A percentile compares a stretch with the other conserved stretches of the same genome.
phyloP scores from a whole-genome alignment of 1,140 invertebrate species.

The Drosophila equinoxialis region DNA sequence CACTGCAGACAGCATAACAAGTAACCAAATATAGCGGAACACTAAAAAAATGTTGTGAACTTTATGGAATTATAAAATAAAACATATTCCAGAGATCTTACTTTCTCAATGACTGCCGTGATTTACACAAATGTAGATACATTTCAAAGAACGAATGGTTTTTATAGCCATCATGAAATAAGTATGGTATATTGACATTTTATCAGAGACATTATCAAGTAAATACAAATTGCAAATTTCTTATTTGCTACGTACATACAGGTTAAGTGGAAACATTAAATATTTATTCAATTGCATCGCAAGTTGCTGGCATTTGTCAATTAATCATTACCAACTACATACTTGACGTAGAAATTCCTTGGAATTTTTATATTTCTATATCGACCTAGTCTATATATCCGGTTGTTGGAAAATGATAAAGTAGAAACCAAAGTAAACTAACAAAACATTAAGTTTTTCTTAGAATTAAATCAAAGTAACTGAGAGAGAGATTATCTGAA shows the following conservation, averaged over 20 bases:
- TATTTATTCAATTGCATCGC: conserved; percentile 1
- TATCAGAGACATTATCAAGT: conserved; percentile 17
- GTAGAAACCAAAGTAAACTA: no score
- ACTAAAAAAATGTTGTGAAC: conserved; percentile 14
- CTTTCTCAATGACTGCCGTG: conserved; percentile 7
- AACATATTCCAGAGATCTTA: not conserved
- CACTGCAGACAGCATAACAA: conserved; percentile 1
- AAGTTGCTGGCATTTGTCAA: not conserved
- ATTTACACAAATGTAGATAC: not conserved
- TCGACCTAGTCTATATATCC: not conserved
- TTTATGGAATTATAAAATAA: no score
- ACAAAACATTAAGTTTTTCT: no score
- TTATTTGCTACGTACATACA: conserved; percentile 11
- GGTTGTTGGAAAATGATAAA: no score
- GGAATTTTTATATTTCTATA: not conserved
- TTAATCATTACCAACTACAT: not conserved
- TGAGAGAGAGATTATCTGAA: no score
- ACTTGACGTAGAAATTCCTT: not conserved
- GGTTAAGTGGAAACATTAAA: conserved; percentile 26
- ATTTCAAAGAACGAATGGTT: not conserved
- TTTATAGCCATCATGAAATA: not conserved
- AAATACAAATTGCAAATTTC: not conserved
- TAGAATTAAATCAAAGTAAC: no score
- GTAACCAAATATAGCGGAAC: not conserved
- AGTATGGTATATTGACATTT: conserved; percentile 6